Evolutionary conservation across 2,888 invertebrate species (phyloP), one percentile per base, ranked within the genome.

Genomic region (Caenorhabditis drosophilae): DNA sequence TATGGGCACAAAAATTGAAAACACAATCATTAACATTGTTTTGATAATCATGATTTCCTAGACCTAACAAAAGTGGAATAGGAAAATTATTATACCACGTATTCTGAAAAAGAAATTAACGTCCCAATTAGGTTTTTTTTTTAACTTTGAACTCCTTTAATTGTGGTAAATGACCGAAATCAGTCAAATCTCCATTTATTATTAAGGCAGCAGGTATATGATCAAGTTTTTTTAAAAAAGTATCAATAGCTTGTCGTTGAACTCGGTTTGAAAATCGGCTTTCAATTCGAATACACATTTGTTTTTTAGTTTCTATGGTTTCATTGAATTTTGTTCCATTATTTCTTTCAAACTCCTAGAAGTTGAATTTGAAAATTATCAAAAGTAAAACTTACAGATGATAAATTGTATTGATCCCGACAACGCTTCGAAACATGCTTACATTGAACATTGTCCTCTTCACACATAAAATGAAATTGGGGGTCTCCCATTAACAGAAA

Each of bases 1-100:
- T 66, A 40, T 73, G 59, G 23, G 76, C 78, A 57, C 78, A 78
- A 44, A 70, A 66, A 50, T 78, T 76, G 4, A 75, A 36, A 18
- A 56, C 60, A 41, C 79, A 79, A 36, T 75, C 78, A 44, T 80
- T 55, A 2, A 83, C 72, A 47, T 83, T 83, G 48, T 82, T 83
- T 47, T 80, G 75, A 56, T 80, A 81, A 45, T 83, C 83, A 63
- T 83, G 83, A 47, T 83, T 83, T 7, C 83, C 83, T 18, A 82
- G 60, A 9, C 82, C 82, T 6, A 75, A 72, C 4, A 75, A 66
- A 18, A 82, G 62, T 1, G 75, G 78, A 42, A 81, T 67, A 0
- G 79, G 75, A 22, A 81, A 70, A 20, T 53, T 49, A 36, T 68
- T 67, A 40, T 76, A 66, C 80, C 80, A 80, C 16, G 71, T 72